Evolutionary conservation across 2,888 invertebrate genomes (phyloP).

Genomic region (Parapristionchus giblindavisi): DNA sequence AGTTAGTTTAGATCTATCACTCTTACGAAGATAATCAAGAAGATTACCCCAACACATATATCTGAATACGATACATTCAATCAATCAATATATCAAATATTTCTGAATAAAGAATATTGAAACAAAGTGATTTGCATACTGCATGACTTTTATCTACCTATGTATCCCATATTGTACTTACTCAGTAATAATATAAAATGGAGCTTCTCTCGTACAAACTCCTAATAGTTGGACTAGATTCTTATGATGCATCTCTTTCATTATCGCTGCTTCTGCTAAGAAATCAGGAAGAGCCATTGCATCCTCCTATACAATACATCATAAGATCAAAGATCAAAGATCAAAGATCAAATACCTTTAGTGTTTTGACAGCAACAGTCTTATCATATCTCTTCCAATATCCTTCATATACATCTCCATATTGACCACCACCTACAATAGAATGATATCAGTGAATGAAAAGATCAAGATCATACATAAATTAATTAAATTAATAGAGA

Average conservation of each 20-base stretch:
- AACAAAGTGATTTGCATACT: background rate
- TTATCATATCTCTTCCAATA: constrained; percentile 94
- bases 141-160: background rate
- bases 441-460: too few species aligned
- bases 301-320: constrained; percentile 80
- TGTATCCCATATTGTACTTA: constrained; percentile 70
- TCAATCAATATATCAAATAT: background rate
- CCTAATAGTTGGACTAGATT: constrained; percentile 97
- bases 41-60: constrained; percentile 95
- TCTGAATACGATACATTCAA: background rate
- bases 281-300: constrained; percentile 99
- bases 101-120: background rate
- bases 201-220: constrained; percentile 96
- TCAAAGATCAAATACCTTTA: constrained; percentile 77
- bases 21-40: constrained; percentile 88
- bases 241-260: constrained; percentile 99
- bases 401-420: constrained; percentile 88
- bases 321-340: background rate
- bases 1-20: constrained; percentile 78
- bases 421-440: constrained; percentile 86
- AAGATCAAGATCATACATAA: too few species aligned
- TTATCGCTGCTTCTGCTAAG: constrained; percentile 96
- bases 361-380: constrained; percentile 97
- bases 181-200: constrained; percentile 98
- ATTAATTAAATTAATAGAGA: too few species aligned